Base-by-base conservation (phyloP, 2,113 vertebrate species). In the Cisticola juncidis region DNA sequence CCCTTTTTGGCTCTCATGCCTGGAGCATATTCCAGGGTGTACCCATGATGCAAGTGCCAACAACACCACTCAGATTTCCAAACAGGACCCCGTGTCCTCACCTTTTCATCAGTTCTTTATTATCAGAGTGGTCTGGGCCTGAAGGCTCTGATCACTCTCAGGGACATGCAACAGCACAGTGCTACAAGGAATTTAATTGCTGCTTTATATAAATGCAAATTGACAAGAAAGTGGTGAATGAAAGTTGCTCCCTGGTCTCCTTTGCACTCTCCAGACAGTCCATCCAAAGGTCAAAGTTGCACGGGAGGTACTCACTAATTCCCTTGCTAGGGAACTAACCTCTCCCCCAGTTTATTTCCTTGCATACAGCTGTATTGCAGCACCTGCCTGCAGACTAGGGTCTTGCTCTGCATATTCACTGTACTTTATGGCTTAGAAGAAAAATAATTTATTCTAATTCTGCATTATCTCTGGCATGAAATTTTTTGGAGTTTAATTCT, bases 11-110 rank as follows among this genome's bases (percentile, higher is more conserved):
- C 22, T 35, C 22, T 57, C 6, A 2, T 35, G 9, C 33, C 33
- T 57, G 56, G 33, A 23, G 23, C 6, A 4, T 21, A 57, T 15
- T n/a, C 1, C 21, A 23, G 56, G 56, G 21, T 57, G 33, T 22
- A n/a, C 14, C 56, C 56, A 57, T 6, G 14, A 57, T 24, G 56
- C 14, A 23, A 10, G 38, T 38, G 38, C 38, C 38, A 38, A 24
- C 33, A 57, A 35, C 23, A 57, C 21, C 14, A 3, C 33, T 35
- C 2, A 3, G 56, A 15, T 35, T 57, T 35, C 22, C 33, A 35
- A 15, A 57, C 2, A 6, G 33, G 13, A n/a, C 14, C 22, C 21
- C 9, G 1, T 24, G 33, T 6, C 56, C 56, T 24, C 2, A 2
- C 33, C 56, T 35, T 23, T 19, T 35, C 4, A 5, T 35, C 33